Base-by-base conservation (phyloP, 1,140 invertebrate genomes). In the Cydia splendana region DNA sequence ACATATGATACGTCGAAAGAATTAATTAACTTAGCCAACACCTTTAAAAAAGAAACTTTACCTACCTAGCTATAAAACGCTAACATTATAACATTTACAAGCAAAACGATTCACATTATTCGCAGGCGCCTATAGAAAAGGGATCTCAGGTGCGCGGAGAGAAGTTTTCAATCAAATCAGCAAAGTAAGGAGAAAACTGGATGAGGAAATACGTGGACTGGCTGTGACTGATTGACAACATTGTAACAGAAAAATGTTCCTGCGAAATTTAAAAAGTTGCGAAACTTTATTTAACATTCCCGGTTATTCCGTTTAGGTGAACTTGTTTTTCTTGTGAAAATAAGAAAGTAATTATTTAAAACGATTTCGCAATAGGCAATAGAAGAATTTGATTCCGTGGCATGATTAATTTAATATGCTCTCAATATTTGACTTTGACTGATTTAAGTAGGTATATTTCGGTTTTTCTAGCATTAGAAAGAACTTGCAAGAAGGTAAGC, bases 151-250 rank as follows among this genome's bases (percentile, higher is more conserved):
- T 91, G 90, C 75, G 75, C 74, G 77, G 57, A 82, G 82, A 82
- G 84, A 87, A 90, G 84, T 89, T 91, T 90, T 88, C 88, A 90
- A 91, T 91, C 88, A 90, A 90, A 89, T 90, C 87, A 89, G 82
- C 82, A 78, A 80, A 82, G 85, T 82, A 81, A 83, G 77, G 77
- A 78, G 69, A 74, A 79, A 79, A 80, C 79, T 77, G 85, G 82
- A 81, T 83, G 85, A 86, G 84, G 81, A 84, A 87, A 85, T 79
- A 78, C 78, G 83, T 82, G 80, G 80, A 83, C 78, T 77, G 82
- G 80, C 83, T 80, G 79, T 87, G 88, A 88, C 88, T 91, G 90
- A 89, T 90, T 91, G 89, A 91, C 86, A 90, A 88, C 87, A 88
- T 87, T 89, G 88, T 89, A 85, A 84, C 83, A 78, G 82, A 83